Evolutionary conservation across 2,888 invertebrate species (phyloP), one percentile per base, ranked within the genome.

Genomic region (Ochropleura leucogaster): DNA sequence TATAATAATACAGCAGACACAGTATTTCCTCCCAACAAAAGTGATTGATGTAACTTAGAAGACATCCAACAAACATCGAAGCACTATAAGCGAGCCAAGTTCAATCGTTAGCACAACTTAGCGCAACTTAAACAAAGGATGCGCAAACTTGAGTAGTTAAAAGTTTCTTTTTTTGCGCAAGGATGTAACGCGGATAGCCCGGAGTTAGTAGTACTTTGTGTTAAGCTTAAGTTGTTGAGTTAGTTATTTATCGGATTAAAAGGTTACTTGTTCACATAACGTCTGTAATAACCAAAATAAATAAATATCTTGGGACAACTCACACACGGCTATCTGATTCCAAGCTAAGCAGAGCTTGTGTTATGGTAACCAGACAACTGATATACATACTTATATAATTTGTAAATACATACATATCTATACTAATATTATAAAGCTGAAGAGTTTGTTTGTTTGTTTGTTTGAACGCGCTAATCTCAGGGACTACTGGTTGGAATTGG

Each of bases 21-120:
- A 53, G 62, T 47, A 53, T 57, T 55, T 44, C 51, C 16, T 53
- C 8, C 49, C 1, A 53, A 68, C 72, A 65, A 79, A 82, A 85
- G 55, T 76, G 74, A 77, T 77, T 76, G 75, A 80, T 69, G 69
- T 63, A 84, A 83, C 75, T 76, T 77, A 53, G 64, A 72, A 77
- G 30, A 63, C 74, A 42, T 60, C 68, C 72, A 77, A 82, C 85
- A 88, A 87, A 88, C 82, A 89, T 85, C 85, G 76, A 83, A 82
- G 80, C 64, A 77, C 73, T 77, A 78, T 77, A 72, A 80, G 75
- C 71, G 72, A 64, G 75, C 73, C 60, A 91, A 91, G 84, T 91
- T 90, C 74, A 80, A 88, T 91, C 91, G 91, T 91, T 91, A 91
- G 85, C 86, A 73, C 69, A 88, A 90, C 89, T 89, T 49, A 90